Evolutionary conservation across 2,113 vertebrate species (phyloP), one percentile per base, ranked within the genome.

Genomic region (Alligator mississippiensis): DNA sequence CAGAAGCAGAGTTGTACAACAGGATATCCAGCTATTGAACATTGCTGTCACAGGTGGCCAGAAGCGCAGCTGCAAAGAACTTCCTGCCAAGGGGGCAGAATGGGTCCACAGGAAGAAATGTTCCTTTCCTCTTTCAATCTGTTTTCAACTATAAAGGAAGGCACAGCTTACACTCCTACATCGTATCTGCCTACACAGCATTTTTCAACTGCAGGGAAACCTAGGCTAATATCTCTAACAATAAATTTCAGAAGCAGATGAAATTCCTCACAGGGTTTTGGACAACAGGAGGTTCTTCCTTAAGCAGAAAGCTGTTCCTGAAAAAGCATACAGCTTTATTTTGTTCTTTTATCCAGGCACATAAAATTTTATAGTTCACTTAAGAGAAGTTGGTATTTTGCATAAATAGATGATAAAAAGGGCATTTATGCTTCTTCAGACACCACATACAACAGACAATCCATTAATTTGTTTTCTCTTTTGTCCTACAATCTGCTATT

Each of bases 1-100:
- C 97, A 95, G 95, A 96, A 94, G 94, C 94, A 18, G 84, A 97
- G 90, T 95, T 84, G 47, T 97, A 88, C 94, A 97, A 98, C 98
- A 99, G 98, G 99, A 99, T 98, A 99, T 99, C 98, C 98, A 98
- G 98, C 98, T 98, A 98, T 99, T 99, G 98, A 99, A 93, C 27
- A 27, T 96, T 92, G 95, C 96, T 98, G 98, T 98, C 98, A 98
- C 98, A 98, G 98, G 97, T 98, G 98, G 98, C 96, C 97, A 82
- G 88, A 87, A 74, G 66, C 10, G 79, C 98, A 98, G 98, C 98
- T 99, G 98, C 96, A 97, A 97, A 97, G 94, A 94, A 70, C 87
- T 96, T 98, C 98, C 98, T 98, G 97, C 96, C 97, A 91, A 90
- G 94, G 97, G 98, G 97, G 97, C 96, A 97, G 96, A 92, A 66